Percentiles rank a stretch among this genome's conserved stretches.
phyloP scores from a whole-genome alignment of 2,888 invertebrate species.

The Steinernema carpocapsae region DNA sequence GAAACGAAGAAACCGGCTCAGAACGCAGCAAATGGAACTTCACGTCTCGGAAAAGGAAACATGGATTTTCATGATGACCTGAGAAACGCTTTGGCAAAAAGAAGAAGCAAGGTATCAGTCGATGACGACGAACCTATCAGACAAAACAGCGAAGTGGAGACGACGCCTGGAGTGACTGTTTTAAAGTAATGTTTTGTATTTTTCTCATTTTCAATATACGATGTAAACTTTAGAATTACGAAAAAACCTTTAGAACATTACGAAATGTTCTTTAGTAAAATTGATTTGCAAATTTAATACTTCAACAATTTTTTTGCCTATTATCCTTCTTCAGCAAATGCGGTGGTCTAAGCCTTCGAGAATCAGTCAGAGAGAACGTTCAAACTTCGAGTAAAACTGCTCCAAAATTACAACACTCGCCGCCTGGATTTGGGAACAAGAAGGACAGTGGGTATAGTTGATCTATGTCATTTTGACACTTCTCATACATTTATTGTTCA shows the following conservation, averaged over 20 bases:
- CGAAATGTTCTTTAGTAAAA: not conserved
- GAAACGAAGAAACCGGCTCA: too few species aligned
- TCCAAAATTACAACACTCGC: constrained; percentile 56
- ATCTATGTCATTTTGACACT: not conserved
- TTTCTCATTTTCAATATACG: too few species aligned
- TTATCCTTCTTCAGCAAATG: constrained; percentile 49
- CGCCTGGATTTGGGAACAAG: constrained; percentile 63
- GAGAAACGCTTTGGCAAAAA: constrained; percentile 65
- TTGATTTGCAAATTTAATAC: constrained; percentile 1
- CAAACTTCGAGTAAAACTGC: constrained; percentile 44
- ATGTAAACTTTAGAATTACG: too few species aligned
- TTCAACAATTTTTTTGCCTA: not conserved
- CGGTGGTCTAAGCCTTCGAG: constrained; percentile 64
- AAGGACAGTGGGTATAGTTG: constrained; percentile 66
- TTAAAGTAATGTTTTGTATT: constrained; percentile 17
- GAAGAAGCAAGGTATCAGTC: constrained; percentile 63
- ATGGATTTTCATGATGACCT: constrained; percentile 67
- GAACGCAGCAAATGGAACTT: constrained; percentile 31
- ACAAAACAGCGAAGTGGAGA: constrained; percentile 29
- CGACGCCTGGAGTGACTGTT: constrained; percentile 1
- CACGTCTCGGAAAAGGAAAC: not conserved
- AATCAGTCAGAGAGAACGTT: constrained; percentile 67
- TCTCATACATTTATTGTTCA: constrained; percentile 34
- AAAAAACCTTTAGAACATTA: too few species aligned
- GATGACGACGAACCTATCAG: constrained; percentile 58